A percentile compares a stretch with the other conserved stretches of the same genome.
These are phyloP conservation scores for Muscicapa comitata DNA, from an alignment of 2,797 vertebrate species.

Conservation along the genomic window DNA sequence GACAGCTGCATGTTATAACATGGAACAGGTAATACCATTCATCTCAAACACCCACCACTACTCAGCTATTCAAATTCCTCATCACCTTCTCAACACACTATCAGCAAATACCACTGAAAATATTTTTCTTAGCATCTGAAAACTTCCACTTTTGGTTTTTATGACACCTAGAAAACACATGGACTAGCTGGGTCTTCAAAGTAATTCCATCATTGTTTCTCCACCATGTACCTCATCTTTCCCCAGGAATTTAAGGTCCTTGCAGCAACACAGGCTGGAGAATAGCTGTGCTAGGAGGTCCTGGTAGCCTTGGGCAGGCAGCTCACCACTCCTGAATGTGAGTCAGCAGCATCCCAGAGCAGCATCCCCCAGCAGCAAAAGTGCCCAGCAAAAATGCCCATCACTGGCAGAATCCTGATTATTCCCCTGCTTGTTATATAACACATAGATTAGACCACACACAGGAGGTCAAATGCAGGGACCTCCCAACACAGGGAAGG, in stretches of 20 bases:
- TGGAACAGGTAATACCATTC: not conserved
- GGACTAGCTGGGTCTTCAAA: not conserved
- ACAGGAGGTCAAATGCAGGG: not conserved
- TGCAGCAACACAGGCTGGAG: not conserved
- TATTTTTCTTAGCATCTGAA: not conserved
- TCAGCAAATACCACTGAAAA: not conserved
- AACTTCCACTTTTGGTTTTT: not conserved
- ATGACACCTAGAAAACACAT: not conserved
- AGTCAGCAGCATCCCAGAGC: not conserved
- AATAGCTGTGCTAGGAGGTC: not conserved
- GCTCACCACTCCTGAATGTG: not conserved
- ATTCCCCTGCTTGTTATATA: accelerated
- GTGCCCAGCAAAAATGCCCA: too few species aligned
- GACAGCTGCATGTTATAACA: not conserved
- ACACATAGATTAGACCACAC: not conserved
- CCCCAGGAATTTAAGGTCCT: not conserved
- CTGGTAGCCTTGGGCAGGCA: not conserved
- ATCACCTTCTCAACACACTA: not conserved
- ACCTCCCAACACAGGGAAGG: not conserved
- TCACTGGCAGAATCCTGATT: not conserved
- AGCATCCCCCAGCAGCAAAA: not conserved
- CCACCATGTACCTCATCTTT: accelerated
- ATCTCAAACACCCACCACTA: not conserved
- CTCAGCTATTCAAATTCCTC: not conserved
- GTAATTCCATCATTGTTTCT: not conserved